phyloP scores from a whole-genome alignment of 1,140 invertebrate genomes.

The Teleogryllus occipitalis region DNA sequence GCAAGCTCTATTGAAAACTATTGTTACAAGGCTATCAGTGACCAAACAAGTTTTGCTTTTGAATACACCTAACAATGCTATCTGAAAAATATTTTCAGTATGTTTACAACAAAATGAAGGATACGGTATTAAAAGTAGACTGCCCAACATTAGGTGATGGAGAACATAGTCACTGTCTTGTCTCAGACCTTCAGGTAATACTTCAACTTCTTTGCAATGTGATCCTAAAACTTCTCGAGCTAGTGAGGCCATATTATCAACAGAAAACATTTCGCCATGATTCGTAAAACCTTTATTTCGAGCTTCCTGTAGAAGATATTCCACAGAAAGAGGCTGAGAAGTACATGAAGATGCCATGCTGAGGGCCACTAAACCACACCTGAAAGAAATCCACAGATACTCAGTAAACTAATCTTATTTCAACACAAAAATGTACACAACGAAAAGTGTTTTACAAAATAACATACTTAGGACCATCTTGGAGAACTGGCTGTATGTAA shows the following conservation, averaged over 20 bases:
- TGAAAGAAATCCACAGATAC: conserved; percentile 33
- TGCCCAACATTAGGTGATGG: conserved; percentile 43
- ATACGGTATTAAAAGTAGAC: conserved; percentile 51
- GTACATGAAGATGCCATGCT: conserved; percentile 61
- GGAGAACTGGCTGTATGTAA: conserved; percentile 37
- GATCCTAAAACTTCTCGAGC: conserved; percentile 44
- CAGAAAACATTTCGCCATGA: conserved; percentile 81
- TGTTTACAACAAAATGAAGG: conserved; percentile 35
- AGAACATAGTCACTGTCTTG: conserved; percentile 38
- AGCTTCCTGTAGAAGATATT: conserved; percentile 52
- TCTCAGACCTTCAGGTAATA: conserved; percentile 39
- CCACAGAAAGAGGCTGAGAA: conserved; percentile 42
- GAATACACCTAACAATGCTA: background rate
- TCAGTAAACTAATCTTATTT: background rate
- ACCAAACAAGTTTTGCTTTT: background rate
- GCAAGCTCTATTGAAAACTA: too few species aligned
- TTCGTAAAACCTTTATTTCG: conserved; percentile 54
- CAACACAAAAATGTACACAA: background rate
- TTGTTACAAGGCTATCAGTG: too few species aligned
- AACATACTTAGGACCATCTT: conserved; percentile 42
- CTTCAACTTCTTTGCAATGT: conserved; percentile 38
- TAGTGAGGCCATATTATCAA: conserved; percentile 54
- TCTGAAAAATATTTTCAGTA: too few species aligned
- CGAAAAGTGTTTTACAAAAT: conserved; percentile 24
- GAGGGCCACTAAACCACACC: conserved; percentile 73